These are phyloP conservation scores for Andrena haemorrhoa DNA, from an alignment of 2,888 invertebrate genomes.

Conservation along the genomic window DNA sequence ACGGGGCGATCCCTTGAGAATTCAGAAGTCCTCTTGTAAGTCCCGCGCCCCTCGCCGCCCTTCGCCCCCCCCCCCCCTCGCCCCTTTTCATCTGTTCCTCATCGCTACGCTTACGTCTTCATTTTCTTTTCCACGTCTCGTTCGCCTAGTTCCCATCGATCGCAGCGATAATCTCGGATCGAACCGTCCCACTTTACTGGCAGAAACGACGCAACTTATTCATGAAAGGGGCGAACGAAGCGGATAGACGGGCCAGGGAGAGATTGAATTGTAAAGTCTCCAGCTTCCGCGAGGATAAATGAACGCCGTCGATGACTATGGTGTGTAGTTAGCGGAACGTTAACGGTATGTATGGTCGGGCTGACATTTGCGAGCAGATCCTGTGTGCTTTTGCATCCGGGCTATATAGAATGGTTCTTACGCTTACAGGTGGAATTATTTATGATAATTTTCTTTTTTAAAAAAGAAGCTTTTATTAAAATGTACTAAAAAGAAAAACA, in stretches of 20 bases:
- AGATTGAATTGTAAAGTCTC: conserved; percentile 47
- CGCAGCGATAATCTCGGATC: conserved; percentile 55
- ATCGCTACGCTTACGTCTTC: conserved; percentile 53
- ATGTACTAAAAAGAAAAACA: too few species aligned
- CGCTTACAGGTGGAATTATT: too few species aligned
- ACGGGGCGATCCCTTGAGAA: conserved; percentile 72
- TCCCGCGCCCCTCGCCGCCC: not conserved
- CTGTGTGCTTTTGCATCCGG: too few species aligned
- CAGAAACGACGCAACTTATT: conserved; percentile 40
- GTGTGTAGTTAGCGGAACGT: not conserved
- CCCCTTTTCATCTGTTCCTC: conserved; percentile 62
- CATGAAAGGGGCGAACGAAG: conserved; percentile 36
- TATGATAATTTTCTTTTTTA: too few species aligned
- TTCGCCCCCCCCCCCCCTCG: too few species aligned
- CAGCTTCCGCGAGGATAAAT: conserved; percentile 19
- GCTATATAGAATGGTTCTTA: too few species aligned
- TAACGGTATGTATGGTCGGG: too few species aligned
- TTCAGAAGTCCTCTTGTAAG: conserved; percentile 65
- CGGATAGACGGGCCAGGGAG: conserved; percentile 9
- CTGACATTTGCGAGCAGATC: too few species aligned
- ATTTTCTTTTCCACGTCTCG: conserved; percentile 14
- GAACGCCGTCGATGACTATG: not conserved
- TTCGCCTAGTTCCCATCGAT: conserved; percentile 44
- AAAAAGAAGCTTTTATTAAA: too few species aligned
- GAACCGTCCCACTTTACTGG: conserved; percentile 17